Evolutionary conservation across 2,888 invertebrate species (phyloP).

Genomic region (Clanis bilineata): DNA sequence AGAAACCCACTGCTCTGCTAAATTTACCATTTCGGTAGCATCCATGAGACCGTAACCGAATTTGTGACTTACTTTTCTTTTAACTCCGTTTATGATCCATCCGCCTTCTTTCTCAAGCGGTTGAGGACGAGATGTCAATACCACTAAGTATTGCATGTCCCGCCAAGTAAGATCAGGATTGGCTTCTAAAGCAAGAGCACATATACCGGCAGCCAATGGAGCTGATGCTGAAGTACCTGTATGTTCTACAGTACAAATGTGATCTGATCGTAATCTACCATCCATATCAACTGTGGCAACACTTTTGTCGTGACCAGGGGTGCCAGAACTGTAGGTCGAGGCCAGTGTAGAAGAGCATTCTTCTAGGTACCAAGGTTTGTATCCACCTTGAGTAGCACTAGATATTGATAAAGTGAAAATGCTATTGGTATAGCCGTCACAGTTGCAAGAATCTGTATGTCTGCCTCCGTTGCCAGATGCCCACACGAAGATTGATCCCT

Average conservation of each 20-base stretch:
- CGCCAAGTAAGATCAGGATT: conserved; percentile 97
- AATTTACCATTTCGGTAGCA: conserved; percentile 94
- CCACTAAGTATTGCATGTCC: conserved; percentile 98
- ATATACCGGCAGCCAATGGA: conserved; percentile 96
- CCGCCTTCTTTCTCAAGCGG: conserved; percentile 95
- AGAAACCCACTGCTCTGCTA: conserved; percentile 96
- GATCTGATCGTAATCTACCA: conserved; percentile 90
- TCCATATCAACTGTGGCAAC: conserved; percentile 97
- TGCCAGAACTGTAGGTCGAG: conserved; percentile 98
- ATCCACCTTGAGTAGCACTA: conserved; percentile 97
- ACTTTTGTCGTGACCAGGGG: conserved; percentile 94
- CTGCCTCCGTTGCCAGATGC: conserved; percentile 98
- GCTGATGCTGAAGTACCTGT: conserved; percentile 97
- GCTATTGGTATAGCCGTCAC: conserved; percentile 99
- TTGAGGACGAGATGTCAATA: conserved; percentile 92
- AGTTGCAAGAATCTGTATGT: conserved; percentile 98
- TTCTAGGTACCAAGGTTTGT: conserved; percentile 99
- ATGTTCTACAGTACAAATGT: conserved; percentile 94
- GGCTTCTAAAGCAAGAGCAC: conserved; percentile 95
- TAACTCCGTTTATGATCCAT: conserved; percentile 97
- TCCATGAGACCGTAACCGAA: conserved; percentile 99
- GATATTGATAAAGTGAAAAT: conserved; percentile 99
- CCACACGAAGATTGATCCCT: conserved; percentile 98
- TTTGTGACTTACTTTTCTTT: conserved; percentile 96
- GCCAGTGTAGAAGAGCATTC: conserved; percentile 99